Evolutionary conservation across 2,888 invertebrate genomes (phyloP), one percentile per base, ranked within the genome.

Genomic region (Ecliptopera silaceata): DNA sequence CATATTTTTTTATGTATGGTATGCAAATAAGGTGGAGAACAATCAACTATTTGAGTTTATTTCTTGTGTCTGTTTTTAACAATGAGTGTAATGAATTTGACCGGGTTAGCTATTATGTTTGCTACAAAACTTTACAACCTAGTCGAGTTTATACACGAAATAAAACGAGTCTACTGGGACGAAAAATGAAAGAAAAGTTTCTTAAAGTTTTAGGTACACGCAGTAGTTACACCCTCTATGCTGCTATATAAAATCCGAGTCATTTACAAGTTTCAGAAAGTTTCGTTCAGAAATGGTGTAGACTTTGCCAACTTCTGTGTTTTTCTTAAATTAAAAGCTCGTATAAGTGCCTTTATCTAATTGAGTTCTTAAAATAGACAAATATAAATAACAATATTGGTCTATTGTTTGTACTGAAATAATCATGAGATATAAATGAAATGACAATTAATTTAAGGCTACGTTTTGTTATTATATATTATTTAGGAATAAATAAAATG

Each of bases 101-200:
- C 52, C 45, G 31, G 52, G 45, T 52, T 52, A 52, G 39, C 39
- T 45, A 46, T 44, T 20, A 39, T 41, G 12, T n/a, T 32, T 8
- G 34, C 22, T 36, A 17, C 44, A n/a, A 47, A 50, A 34, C 42
- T 20, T 41, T 12, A 22, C 20, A 22, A 26, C 41, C 18, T 17
- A 15, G 43, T 45, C 17, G 32, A 17, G 41, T 47, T 51, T 52
- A 38, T 46, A 45, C 18, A 26, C 22, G 42, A 52, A 39, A 34
- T 38, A 32, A 48, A 57, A 48, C 26, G 38, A 43, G 38, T 52
- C 48, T 44, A 32, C 43, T 56, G 46, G 42, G 46, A 59, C 29
- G 17, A 8, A 31, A 29, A 29, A 29, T 46, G 15, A 63, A 68
- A 46, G 34, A 54, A 43, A 43, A 49, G 46, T 47, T 46, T 51